phyloP scores from a whole-genome alignment of 1,140 invertebrate species.

The Saxidomus purpurata region DNA sequence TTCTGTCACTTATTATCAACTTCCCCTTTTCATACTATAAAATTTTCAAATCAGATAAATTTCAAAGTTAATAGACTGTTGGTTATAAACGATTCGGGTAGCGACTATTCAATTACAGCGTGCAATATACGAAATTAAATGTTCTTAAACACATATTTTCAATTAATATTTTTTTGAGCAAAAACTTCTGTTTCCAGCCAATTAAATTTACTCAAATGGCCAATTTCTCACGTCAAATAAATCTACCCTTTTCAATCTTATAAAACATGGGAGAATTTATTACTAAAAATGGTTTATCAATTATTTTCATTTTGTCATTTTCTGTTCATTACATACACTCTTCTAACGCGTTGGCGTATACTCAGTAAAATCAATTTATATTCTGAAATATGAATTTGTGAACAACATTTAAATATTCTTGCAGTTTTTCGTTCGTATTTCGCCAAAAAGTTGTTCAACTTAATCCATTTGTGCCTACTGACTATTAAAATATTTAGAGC shows the following conservation, averaged over 20 bases:
- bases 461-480: too few species aligned
- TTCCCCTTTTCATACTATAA: conserved; percentile 32
- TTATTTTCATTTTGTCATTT: background rate
- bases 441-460: too few species aligned
- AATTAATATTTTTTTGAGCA: background rate
- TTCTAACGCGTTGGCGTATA: too few species aligned
- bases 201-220: background rate
- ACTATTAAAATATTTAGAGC: too few species aligned
- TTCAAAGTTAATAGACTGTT: conserved; percentile 57
- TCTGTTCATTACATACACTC: too few species aligned
- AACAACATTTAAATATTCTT: too few species aligned
- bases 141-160: conserved; percentile 5
- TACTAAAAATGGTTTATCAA: conserved; percentile 10
- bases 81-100: background rate
- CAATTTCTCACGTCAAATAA: conserved; percentile 10
- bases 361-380: too few species aligned
- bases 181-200: background rate
- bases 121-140: conserved; percentile 32
- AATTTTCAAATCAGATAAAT: conserved; percentile 54
- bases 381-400: too few species aligned
- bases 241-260: background rate
- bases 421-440: too few species aligned
- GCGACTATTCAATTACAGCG: conserved; percentile 48
- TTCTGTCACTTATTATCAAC: conserved; percentile 18
- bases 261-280: background rate